These are phyloP conservation scores for Hepsetus odoe DNA, from an alignment of 2,113 vertebrate species.

Conservation along the genomic window DNA sequence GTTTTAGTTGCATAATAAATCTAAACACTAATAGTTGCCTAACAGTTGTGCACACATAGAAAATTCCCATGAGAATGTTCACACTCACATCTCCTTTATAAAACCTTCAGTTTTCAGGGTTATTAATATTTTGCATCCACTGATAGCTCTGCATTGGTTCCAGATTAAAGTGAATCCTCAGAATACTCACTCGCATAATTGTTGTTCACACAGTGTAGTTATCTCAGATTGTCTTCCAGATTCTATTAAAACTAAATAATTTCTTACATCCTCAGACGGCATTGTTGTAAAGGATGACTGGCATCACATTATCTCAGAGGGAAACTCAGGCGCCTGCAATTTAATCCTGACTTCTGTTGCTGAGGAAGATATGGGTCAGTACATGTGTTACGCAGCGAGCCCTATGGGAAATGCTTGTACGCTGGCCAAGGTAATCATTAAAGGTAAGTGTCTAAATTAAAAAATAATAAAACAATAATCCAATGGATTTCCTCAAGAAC, in stretches of 20 bases:
- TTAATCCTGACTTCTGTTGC: constrained; percentile 89
- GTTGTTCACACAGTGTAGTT: background rate
- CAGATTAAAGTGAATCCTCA: no score
- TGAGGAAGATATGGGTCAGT: constrained; percentile 86
- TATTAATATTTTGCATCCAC: no score
- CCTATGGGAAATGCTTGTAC: constrained; percentile 85
- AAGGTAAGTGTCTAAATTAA: constrained; percentile 75
- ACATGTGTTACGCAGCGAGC: constrained; percentile 88
- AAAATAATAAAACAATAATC: background rate
- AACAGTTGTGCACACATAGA: no score
- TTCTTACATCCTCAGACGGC: constrained; percentile 78
- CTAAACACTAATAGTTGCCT: no score
- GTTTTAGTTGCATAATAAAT: no score
- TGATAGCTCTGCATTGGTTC: no score
- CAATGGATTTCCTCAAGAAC: background rate
- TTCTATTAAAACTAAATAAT: background rate
- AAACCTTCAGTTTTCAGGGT: no score
- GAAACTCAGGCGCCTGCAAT: constrained; percentile 84
- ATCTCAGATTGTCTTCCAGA: background rate
- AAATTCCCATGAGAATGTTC: no score
- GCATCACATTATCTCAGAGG: constrained; percentile 89
- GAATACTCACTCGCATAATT: no score
- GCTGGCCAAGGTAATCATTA: constrained; percentile 87
- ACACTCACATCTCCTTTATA: no score
- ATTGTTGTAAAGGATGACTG: constrained; percentile 86